Evolutionary conservation across 2,113 vertebrate species (phyloP).

Genomic region (Trochalopteron elliotii): DNA sequence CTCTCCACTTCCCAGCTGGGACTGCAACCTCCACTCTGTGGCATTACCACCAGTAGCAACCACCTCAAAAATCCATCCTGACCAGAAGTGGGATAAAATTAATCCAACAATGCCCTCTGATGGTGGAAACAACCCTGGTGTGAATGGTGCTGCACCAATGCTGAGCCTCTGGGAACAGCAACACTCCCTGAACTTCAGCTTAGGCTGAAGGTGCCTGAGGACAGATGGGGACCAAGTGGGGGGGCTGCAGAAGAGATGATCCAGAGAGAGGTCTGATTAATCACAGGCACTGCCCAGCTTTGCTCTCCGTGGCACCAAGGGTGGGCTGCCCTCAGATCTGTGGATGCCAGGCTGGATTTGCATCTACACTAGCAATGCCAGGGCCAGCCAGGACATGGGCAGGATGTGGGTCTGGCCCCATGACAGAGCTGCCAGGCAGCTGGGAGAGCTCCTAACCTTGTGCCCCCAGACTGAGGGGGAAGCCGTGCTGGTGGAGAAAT

Average conservation of each 20-base stretch:
- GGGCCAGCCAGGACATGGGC: not conserved
- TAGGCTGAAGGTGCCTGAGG: not conserved
- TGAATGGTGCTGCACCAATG: fast-evolving
- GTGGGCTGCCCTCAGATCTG: fast-evolving
- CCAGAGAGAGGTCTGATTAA: not conserved
- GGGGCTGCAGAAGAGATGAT: not conserved
- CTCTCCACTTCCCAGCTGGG: not conserved
- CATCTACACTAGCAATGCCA: not conserved
- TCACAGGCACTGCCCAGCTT: not conserved
- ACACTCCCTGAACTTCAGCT: not conserved
- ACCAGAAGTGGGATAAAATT: not conserved
- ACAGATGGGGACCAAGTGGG: not conserved
- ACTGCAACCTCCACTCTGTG: not conserved
- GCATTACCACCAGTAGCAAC: not conserved
- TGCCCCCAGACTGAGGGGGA: fast-evolving
- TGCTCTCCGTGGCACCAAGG: not conserved
- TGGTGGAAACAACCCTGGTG: not conserved
- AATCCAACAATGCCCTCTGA: slow-evolving; percentile 35
- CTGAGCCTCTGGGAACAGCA: not conserved
- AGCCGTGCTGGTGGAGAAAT: not conserved
- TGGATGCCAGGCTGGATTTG: not conserved
- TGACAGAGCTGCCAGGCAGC: fast-evolving
- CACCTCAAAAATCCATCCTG: not conserved
- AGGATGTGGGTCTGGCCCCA: not conserved
- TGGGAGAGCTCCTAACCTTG: not conserved